Evolutionary conservation across 1,140 invertebrate species (phyloP), one percentile per base, ranked within the genome.

Genomic region (Reticulitermes speratus): DNA sequence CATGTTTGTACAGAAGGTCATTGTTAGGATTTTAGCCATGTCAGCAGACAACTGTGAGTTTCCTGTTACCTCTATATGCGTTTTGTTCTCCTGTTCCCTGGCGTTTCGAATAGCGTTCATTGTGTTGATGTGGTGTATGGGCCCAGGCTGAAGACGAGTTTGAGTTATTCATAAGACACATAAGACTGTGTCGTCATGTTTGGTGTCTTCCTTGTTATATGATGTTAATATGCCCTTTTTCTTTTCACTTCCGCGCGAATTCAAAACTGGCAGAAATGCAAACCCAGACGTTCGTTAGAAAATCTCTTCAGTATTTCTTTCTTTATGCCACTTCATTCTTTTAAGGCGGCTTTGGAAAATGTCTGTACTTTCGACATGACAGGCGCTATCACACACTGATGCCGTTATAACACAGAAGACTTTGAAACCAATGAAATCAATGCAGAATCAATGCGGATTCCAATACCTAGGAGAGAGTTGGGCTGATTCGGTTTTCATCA

Each of bases 101-200:
- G 32, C 83, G 83, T 84, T 84, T 84, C 83, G 83, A 84, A 84
- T 84, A 84, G 32, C 83, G 83, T 30, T 84, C 83, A 84, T 84
- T 44, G 83, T 84, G 83, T 84, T 84, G 83, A 44, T 52, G 83
- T 44, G 25, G 32, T 83, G 21, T 48, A 48, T 48, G 52, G 52
- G 52, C 14, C 19, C 14, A 55, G 14, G 19, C 52, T 0, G 3
- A 48, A 48, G 16, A 16, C 48, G 38, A 38, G 38, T 38, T 38
- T 5, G 5, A 38, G 5, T 38, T 38, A 38, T 38, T 38, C n/a
- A 38, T 38, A 5, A 38, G 38, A 38, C 38, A 48, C 16, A 1
- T 3, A 48, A 12, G 9, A 48, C 9, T 48, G 16, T 48, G 16
- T 48, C 48, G 11, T 12, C 16, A 48, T 16, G 48, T 48, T 12